Conservation (phyloP, 2,888 invertebrate genomes). For the Dryadula phaetusa region DNA sequence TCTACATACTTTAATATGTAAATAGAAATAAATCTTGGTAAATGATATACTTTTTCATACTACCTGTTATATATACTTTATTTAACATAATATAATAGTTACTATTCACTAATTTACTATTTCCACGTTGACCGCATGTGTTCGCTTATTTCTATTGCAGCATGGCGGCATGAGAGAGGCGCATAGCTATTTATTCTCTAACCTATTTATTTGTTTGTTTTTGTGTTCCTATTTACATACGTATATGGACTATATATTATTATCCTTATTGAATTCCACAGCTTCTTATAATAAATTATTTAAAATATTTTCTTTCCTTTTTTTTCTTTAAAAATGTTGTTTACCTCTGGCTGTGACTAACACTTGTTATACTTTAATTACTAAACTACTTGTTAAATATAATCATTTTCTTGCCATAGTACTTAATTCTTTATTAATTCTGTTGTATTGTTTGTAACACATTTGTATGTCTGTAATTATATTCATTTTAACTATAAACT, state of each 20-base stretch:
- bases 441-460: background rate
- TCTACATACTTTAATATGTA: background rate
- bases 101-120: conserved; percentile 22
- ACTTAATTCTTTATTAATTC: background rate
- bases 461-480: too few relatives aligned
- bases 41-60: background rate
- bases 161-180: conserved; percentile 77
- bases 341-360: conserved; percentile 3
- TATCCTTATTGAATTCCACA: background rate
- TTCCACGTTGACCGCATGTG: conserved; percentile 56
- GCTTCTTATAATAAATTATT: conserved; percentile 6
- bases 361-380: background rate
- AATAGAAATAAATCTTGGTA: background rate
- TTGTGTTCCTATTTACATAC: conserved; percentile 52
- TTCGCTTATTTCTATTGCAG: conserved; percentile 71
- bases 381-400: background rate
- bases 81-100: background rate
- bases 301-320: background rate
- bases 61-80: background rate
- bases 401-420: background rate
- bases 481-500: background rate
- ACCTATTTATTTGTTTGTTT: conserved; percentile 61
- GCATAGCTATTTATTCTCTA: conserved; percentile 59
- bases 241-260: conserved; percentile 25
- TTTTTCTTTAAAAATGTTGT: background rate